These are phyloP conservation scores for Pholis gunnellus DNA, from an alignment of 2,113 vertebrate genomes.

Conservation along the genomic window DNA sequence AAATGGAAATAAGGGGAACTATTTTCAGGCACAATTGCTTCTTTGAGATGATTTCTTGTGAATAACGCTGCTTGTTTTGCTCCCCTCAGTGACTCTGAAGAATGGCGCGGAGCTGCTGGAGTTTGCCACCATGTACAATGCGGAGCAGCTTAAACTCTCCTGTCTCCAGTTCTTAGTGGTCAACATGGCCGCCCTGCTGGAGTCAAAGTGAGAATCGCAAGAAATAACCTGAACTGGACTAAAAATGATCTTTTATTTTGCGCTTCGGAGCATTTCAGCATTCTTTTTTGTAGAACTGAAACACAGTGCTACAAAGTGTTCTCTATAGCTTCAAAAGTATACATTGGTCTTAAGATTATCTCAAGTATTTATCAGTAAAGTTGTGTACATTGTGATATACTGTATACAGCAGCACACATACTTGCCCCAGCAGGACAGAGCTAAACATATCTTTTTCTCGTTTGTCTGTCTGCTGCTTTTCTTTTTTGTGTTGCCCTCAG, in stretches of 20 bases:
- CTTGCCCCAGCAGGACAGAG: background rate
- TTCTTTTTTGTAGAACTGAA: background rate
- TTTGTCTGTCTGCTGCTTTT: constrained; percentile 18
- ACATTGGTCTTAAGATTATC: background rate
- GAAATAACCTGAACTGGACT: background rate
- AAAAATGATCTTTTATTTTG: background rate
- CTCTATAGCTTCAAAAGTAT: background rate
- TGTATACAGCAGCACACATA: background rate
- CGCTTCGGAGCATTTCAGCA: background rate
- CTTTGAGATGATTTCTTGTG: background rate
- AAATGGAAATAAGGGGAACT: background rate
- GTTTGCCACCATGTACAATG: constrained; percentile 92
- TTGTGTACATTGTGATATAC: background rate
- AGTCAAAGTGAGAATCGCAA: constrained; percentile 87
- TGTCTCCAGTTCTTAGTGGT: constrained; percentile 95
- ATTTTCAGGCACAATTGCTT: background rate
- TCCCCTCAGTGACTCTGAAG: constrained; percentile 91
- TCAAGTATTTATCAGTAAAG: background rate
- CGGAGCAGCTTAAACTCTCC: constrained; percentile 94
- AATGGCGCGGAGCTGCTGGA: constrained; percentile 94
- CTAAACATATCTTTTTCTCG: constrained; percentile 24
- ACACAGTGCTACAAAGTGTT: background rate
- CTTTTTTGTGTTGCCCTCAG: constrained; percentile 77
- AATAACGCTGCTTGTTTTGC: background rate
- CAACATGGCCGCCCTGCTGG: constrained; percentile 94